Conservation (phyloP, 2,888 invertebrate species). For the Scaptomyza polygonia region DNA sequence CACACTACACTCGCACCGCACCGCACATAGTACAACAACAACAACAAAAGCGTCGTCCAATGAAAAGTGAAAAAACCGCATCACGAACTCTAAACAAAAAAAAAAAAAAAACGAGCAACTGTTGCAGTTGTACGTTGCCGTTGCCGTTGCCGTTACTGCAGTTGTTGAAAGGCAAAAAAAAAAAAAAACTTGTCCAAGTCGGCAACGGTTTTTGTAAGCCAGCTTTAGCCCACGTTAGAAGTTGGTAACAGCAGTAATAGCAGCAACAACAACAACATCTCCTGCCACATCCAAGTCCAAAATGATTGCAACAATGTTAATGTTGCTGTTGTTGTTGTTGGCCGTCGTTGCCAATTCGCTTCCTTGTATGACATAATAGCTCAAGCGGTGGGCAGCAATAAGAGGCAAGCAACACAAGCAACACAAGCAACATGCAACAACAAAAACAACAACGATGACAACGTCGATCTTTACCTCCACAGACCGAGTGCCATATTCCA, state of each 20-base stretch:
- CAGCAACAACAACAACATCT: slow-evolving; percentile 30
- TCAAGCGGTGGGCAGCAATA: slow-evolving; percentile 52
- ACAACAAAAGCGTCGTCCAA: slow-evolving; percentile 33
- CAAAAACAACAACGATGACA: slow-evolving; percentile 42
- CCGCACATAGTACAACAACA: not conserved
- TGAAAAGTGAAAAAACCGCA: slow-evolving; percentile 61
- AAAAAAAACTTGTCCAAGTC: slow-evolving; percentile 68
- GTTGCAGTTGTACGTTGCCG: slow-evolving; percentile 23
- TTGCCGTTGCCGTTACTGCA: slow-evolving; percentile 33
- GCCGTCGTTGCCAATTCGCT: slow-evolving; percentile 64
- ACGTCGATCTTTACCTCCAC: slow-evolving; percentile 75
- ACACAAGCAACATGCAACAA: slow-evolving; percentile 10
- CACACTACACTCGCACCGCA: too few species aligned
- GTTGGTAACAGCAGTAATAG: slow-evolving; percentile 36
- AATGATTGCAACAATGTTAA: slow-evolving; percentile 61
- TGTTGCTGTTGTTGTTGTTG: slow-evolving; percentile 38
- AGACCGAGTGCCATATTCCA: slow-evolving; percentile 73
- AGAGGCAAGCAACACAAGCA: slow-evolving; percentile 8
- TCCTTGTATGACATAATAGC: slow-evolving; percentile 81
- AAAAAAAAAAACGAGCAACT: slow-evolving; percentile 37
- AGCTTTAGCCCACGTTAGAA: slow-evolving; percentile 60
- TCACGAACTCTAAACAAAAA: slow-evolving; percentile 61
- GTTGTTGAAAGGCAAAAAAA: slow-evolving; percentile 70
- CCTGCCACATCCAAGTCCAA: slow-evolving; percentile 60
- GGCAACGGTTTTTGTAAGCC: slow-evolving; percentile 32